Evolutionary conservation across 1,140 invertebrate genomes (phyloP).

Genomic region (Magallana angulata): DNA sequence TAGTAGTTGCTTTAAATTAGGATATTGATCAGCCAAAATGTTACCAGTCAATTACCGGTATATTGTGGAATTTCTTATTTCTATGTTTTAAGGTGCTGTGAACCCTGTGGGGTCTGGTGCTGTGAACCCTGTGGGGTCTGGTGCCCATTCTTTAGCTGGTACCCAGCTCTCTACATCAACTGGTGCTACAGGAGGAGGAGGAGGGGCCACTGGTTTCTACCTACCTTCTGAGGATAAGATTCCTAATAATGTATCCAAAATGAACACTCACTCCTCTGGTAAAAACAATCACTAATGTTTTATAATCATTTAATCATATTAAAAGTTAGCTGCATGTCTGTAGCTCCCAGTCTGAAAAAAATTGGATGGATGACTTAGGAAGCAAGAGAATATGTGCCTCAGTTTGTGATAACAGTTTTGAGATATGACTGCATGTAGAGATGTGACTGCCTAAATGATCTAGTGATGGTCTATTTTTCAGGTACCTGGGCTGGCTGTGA

Average conservation of each 20-base stretch:
- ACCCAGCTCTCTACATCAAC: not conserved
- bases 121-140: not conserved
- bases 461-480: not conserved
- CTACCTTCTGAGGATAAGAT: constrained; percentile 46
- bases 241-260: constrained; percentile 50
- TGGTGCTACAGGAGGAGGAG: not conserved
- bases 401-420: no score
- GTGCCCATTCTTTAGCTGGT: not conserved
- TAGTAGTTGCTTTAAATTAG: no score
- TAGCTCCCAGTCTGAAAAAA: no score
- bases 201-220: constrained; percentile 41
- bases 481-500: constrained; percentile 63
- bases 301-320: no score
- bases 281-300: not conserved
- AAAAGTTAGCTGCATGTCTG: no score
- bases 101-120: not conserved
- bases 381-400: no score
- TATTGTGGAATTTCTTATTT: not conserved
- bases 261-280: constrained; percentile 31
- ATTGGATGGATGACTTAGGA: no score
- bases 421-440: no score
- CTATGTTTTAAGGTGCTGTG: not conserved
- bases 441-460: no score
- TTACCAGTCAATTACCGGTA: no score
- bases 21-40: no score